Conservation (phyloP, 2,113 vertebrate species). For the Thalassoma bifasciatum region DNA sequence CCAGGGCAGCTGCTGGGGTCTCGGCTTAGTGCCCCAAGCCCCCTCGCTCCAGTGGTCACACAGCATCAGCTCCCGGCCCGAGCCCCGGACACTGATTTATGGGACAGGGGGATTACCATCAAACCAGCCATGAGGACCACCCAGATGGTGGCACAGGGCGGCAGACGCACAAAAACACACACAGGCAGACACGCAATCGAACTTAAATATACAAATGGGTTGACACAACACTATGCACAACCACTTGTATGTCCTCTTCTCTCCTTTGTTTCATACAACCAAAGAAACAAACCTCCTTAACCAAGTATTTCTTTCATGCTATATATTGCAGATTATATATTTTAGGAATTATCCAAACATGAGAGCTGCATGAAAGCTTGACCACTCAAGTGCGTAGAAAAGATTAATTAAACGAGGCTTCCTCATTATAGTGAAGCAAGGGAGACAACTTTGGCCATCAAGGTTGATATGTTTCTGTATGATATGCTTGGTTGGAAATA, state of each 20-base stretch:
- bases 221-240: neutral
- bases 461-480: constrained; percentile 30
- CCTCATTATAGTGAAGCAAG: constrained; percentile 37
- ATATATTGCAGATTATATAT: constrained; percentile 24
- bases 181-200: constrained; percentile 30
- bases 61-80: constrained; percentile 74
- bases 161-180: constrained; percentile 57
- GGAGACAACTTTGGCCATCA: constrained; percentile 31
- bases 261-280: constrained; percentile 5
- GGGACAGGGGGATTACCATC: constrained; percentile 81
- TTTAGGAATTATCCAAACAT: constrained; percentile 16
- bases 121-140: constrained; percentile 82
- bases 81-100: constrained; percentile 81
- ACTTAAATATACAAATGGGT: neutral
- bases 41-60: constrained; percentile 73
- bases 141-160: constrained; percentile 73
- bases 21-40: constrained; percentile 72
- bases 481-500: constrained; percentile 34
- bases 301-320: neutral
- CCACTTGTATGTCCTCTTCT: neutral
- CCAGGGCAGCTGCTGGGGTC: constrained; percentile 61
- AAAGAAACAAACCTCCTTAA: constrained; percentile 2
- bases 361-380: constrained; percentile 33
- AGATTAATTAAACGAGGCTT: constrained; percentile 40
- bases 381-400: constrained; percentile 50